These are phyloP conservation scores for Hyaena hyaena DNA, from an alignment of 2,113 vertebrate species.

Conservation along the genomic window DNA sequence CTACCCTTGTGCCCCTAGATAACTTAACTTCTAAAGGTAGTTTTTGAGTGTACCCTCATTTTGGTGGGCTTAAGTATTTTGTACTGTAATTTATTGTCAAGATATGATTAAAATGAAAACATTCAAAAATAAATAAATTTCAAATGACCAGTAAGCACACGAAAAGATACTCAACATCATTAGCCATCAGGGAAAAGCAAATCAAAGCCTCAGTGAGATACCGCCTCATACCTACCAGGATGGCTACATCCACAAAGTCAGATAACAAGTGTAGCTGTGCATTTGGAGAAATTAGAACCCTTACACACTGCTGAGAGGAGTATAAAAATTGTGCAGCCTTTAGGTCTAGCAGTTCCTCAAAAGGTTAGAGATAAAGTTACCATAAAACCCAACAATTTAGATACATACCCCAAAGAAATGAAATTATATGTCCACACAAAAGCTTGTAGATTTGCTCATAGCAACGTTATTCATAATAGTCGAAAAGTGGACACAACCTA, in stretches of 20 bases:
- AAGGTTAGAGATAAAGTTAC: neutral
- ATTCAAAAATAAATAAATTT: conserved; percentile 29
- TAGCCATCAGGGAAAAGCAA: neutral
- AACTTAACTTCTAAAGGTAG: neutral
- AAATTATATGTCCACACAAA: neutral
- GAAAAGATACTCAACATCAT: neutral
- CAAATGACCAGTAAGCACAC: neutral
- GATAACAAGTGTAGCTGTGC: neutral
- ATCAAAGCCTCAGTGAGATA: neutral
- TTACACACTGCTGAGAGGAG: neutral
- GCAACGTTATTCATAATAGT: conserved; percentile 1
- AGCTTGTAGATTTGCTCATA: neutral
- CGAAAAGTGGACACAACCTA: neutral
- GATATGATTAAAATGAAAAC: neutral
- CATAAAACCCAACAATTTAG: neutral
- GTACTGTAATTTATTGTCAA: neutral
- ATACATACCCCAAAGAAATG: neutral
- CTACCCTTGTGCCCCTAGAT: neutral
- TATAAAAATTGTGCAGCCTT: neutral
- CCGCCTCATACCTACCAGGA: neutral
- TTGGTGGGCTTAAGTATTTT: conserved; percentile 52
- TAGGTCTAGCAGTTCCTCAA: neutral
- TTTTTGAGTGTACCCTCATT: neutral
- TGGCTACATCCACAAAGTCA: neutral
- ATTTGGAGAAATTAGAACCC: neutral